Conservation (phyloP, 2,797 vertebrate genomes). For the Typhlichthys eigenmanni region DNA sequence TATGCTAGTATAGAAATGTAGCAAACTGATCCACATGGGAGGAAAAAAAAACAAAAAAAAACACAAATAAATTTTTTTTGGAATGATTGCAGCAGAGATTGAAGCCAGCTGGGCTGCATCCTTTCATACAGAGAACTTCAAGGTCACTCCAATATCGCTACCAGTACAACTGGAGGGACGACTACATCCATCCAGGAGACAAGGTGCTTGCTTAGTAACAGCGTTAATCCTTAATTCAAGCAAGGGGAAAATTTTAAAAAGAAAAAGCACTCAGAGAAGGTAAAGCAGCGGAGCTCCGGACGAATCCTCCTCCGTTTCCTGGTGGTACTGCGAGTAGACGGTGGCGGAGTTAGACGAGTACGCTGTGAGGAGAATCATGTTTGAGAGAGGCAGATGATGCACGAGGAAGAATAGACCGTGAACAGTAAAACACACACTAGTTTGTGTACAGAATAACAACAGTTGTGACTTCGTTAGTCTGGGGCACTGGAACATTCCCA, state of each 20-base stretch:
- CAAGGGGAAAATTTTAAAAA: slow-evolving; percentile 8
- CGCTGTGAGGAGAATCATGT: slow-evolving; percentile 41
- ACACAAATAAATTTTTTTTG: neutral
- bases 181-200: slow-evolving; percentile 21
- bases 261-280: slow-evolving; percentile 68
- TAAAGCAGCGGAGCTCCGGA: slow-evolving; percentile 90
- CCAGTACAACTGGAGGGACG: slow-evolving; percentile 24
- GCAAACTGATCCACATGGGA: slow-evolving; percentile 26
- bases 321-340: slow-evolving; percentile 83
- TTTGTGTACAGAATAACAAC: slow-evolving; percentile 5
- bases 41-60: slow-evolving; percentile 2
- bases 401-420: no score
- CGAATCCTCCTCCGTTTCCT: slow-evolving; percentile 87
- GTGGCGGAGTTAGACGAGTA: slow-evolving; percentile 76
- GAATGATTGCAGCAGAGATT: slow-evolving; percentile 17
- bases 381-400: neutral
- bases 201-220: slow-evolving; percentile 62
- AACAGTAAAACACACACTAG: neutral
- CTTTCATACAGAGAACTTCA: slow-evolving; percentile 17
- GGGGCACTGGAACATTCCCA: slow-evolving; percentile 27
- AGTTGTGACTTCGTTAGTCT: neutral
- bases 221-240: slow-evolving; percentile 12
- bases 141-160: slow-evolving; percentile 30
- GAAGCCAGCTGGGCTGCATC: neutral
- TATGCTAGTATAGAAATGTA: slow-evolving; percentile 33